phyloP scores from a whole-genome alignment of 2,797 vertebrate genomes.

The Nothura maculosa region DNA sequence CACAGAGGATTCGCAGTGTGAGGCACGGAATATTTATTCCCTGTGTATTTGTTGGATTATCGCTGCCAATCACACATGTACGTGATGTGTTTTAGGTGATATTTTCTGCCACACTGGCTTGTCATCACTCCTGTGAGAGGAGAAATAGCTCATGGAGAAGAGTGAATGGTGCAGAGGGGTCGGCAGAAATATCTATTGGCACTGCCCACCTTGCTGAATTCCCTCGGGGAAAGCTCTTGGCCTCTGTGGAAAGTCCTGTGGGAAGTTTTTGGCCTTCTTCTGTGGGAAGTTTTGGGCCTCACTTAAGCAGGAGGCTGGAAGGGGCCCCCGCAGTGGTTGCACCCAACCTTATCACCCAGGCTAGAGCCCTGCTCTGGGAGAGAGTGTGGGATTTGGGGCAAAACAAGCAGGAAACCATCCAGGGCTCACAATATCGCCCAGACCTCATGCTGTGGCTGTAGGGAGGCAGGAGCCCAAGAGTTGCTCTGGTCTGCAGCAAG shows the following conservation, averaged over 20 bases:
- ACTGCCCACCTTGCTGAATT: not conserved
- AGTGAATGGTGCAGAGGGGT: not conserved
- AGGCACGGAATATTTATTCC: not conserved
- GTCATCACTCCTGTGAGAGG: not conserved
- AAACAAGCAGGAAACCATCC: not conserved
- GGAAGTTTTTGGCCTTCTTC: too few relatives aligned
- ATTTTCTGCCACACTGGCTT: not conserved
- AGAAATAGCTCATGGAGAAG: not conserved
- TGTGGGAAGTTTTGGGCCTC: too few relatives aligned
- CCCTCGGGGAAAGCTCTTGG: not conserved
- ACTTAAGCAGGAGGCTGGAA: too few relatives aligned
- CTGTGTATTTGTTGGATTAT: not conserved
- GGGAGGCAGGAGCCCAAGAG: not conserved
- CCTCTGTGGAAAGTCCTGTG: too few relatives aligned
- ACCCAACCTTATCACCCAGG: not conserved
- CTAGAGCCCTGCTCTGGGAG: not conserved
- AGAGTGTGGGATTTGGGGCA: not conserved
- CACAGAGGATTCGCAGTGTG: not conserved
- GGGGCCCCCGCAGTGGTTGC: not conserved
- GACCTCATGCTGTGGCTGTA: not conserved
- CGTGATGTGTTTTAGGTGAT: not conserved
- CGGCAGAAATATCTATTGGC: not conserved
- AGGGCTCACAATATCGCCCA: not conserved
- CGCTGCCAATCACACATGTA: not conserved
- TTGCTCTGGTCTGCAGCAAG: not conserved